These are phyloP conservation scores for Sebastes kiyomatsui DNA, from an alignment of 2,797 vertebrate genomes.

Conservation along the genomic window DNA sequence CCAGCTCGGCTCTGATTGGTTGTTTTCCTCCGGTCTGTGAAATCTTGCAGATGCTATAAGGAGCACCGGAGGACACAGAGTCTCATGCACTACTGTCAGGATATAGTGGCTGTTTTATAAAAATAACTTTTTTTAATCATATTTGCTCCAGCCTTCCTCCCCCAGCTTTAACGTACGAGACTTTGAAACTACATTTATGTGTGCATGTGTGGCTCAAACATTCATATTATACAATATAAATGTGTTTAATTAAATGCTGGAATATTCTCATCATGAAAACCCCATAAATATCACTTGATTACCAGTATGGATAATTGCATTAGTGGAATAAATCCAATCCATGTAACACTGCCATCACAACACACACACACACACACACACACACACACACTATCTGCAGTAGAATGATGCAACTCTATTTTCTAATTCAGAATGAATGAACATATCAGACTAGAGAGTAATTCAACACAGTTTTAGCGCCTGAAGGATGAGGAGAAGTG, in stretches of 20 bases:
- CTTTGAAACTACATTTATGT: conserved; percentile 3
- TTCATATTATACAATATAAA: conserved; percentile 10
- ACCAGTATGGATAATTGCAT: conserved; percentile 43
- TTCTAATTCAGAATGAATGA: conserved; percentile 47
- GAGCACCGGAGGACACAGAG: no score
- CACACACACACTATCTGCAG: conserved; percentile 5
- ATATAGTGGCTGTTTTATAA: no score
- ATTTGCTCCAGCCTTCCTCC: no score
- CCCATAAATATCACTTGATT: conserved; percentile 44
- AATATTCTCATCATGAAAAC: conserved; percentile 30
- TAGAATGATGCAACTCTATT: conserved; percentile 44
- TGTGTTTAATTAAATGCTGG: conserved; percentile 32
- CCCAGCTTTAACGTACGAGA: background rate
- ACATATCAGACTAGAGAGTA: conserved; percentile 29
- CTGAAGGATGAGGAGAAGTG: conserved; percentile 22
- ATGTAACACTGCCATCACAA: conserved; percentile 1
- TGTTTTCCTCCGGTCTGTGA: no score
- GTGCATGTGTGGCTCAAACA: conserved; percentile 1
- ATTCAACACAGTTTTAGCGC: conserved; percentile 32
- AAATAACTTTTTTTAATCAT: no score
- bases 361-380: background rate
- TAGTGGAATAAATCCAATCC: conserved; percentile 33
- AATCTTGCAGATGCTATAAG: no score
- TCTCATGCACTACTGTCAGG: no score
- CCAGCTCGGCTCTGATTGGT: no score